Percentiles rank a stretch among this genome's conserved stretches.
phyloP scores from a whole-genome alignment of 2,888 invertebrate genomes.

The Polydrusus pterygomalis region DNA sequence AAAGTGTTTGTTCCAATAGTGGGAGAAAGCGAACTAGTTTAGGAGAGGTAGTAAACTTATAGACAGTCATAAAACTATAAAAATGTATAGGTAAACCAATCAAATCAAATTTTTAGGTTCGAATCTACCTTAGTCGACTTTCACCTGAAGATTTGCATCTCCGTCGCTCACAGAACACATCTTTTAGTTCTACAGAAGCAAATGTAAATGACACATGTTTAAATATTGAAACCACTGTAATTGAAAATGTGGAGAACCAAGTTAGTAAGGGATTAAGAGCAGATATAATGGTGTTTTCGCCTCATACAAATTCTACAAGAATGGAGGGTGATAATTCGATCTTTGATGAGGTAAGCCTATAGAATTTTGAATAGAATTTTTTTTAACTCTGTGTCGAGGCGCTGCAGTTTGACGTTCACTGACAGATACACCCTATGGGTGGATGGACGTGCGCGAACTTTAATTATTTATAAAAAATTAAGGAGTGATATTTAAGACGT shows the following conservation, averaged over 20 bases:
- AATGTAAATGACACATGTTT: slow-evolving; percentile 35
- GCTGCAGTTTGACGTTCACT: too few relatives aligned
- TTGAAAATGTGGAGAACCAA: slow-evolving; percentile 23
- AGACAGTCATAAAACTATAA: background rate
- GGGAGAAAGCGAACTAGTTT: slow-evolving; percentile 14
- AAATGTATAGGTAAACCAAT: too few relatives aligned
- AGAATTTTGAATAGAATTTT: too few relatives aligned
- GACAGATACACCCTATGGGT: too few relatives aligned
- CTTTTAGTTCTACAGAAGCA: slow-evolving; percentile 24
- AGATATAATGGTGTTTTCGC: slow-evolving; percentile 43
- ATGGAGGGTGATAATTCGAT: slow-evolving; percentile 18
- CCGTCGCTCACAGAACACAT: slow-evolving; percentile 5
- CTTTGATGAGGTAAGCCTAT: background rate
- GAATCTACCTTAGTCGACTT: slow-evolving; percentile 34
- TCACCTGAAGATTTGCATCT: slow-evolving; percentile 26
- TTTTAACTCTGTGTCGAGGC: too few relatives aligned
- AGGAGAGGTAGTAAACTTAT: slow-evolving; percentile 33
- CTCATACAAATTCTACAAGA: slow-evolving; percentile 36
- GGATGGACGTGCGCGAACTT: too few relatives aligned
- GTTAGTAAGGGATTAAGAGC: slow-evolving; percentile 23
- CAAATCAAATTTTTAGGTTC: slow-evolving; percentile 25
- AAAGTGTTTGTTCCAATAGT: slow-evolving; percentile 16
- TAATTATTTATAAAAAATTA: too few relatives aligned
- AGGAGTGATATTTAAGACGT: too few relatives aligned
- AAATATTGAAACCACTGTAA: slow-evolving; percentile 41